Conservation (phyloP, 2,888 invertebrate species). For the Microctonus hyperodae region DNA sequence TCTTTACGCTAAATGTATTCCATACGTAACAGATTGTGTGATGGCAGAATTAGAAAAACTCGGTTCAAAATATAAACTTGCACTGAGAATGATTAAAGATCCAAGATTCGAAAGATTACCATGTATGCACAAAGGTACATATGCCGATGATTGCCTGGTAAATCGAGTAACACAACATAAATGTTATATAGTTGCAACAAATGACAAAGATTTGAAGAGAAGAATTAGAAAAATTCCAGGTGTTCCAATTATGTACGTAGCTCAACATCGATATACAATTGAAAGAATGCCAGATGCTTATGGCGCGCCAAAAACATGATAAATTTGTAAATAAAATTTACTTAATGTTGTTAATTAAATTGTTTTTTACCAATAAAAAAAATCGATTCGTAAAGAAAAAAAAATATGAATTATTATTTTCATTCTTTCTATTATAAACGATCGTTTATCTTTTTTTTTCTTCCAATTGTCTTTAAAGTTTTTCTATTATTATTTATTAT, state of each 20-base stretch:
- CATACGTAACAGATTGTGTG: conserved; percentile 98
- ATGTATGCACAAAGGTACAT: conserved; percentile 96
- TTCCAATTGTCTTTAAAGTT: background rate
- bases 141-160: conserved; percentile 98
- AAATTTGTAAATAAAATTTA: background rate
- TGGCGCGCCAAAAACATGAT: conserved; percentile 80
- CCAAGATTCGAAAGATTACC: conserved; percentile 90
- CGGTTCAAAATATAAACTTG: conserved; percentile 93
- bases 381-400: background rate
- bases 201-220: conserved; percentile 95
- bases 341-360: background rate
- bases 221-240: conserved; percentile 97
- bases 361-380: background rate
- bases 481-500: too few species aligned
- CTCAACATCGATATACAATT: conserved; percentile 91
- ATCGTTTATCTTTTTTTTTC: background rate
- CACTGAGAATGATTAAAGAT: conserved; percentile 93
- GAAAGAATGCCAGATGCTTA: conserved; percentile 99
- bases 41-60: conserved; percentile 97
- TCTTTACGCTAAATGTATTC: conserved; percentile 97
- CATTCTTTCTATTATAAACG: background rate
- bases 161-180: conserved; percentile 97
- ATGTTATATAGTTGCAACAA: conserved; percentile 99
- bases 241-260: conserved; percentile 98
- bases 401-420: background rate